Conservation (phyloP, 2,113 vertebrate genomes). For the Ceyx margarethae region DNA sequence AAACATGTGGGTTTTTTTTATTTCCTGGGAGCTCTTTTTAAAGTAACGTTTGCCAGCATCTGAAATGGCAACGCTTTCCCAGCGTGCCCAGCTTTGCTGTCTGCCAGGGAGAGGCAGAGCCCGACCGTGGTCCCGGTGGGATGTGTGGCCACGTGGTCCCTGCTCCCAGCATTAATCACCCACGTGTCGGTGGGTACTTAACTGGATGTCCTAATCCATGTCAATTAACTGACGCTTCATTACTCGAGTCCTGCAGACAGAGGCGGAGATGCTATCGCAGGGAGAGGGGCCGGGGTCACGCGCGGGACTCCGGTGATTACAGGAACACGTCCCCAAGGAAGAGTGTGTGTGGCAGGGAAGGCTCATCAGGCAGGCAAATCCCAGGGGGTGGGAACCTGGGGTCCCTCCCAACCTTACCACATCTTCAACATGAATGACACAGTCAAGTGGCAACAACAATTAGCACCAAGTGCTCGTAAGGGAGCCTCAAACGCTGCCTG, state of each 20-base stretch:
- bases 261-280: neutral
- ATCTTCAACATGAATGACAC: neutral
- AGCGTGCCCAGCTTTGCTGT: neutral
- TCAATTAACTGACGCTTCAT: slow-evolving; percentile 52
- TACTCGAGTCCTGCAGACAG: neutral
- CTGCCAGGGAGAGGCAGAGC: neutral
- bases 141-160: neutral
- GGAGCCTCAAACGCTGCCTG: neutral
- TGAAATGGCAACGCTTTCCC: neutral
- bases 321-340: neutral
- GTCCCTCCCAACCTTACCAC: neutral
- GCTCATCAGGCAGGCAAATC: neutral
- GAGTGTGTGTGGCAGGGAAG: fast-evolving
- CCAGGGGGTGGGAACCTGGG: neutral
- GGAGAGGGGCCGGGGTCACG: neutral
- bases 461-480: neutral
- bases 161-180: slow-evolving; percentile 25
- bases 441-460: slow-evolving; percentile 3
- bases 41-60: neutral
- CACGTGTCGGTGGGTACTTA: slow-evolving; percentile 6
- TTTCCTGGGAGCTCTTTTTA: neutral
- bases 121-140: fast-evolving
- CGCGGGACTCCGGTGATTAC: neutral
- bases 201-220: slow-evolving; percentile 44
- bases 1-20: neutral